Evolutionary conservation across 1,140 invertebrate genomes (phyloP), one percentile per base, ranked within the genome.

Genomic region (Calliopsis andreniformis): DNA sequence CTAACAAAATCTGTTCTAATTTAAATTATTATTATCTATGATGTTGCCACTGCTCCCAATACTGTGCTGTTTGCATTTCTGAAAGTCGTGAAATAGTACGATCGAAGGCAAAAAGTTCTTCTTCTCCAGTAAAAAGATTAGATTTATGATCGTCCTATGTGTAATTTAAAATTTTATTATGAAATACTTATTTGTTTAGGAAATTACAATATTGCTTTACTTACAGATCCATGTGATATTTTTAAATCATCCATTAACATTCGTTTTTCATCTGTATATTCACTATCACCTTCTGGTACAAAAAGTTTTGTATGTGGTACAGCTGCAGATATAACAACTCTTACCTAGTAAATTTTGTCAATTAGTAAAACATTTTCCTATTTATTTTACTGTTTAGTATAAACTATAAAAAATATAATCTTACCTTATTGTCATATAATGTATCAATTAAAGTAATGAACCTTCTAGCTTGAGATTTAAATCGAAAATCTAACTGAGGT

Each of bases 381-480:
- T 53, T 47, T 14, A 32, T 18, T 25, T 23, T 14, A 72, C 42
- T 47, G 20, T 5, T 39, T 8, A 61, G 14, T 56, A 12, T 39
- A 16, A 2, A 53, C 5, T 47, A 8, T 12, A 56, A 58, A 42
- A 49, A 47, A 55, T 49, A 42, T 47, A 68, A 76, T 49, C 28
- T 87, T 69, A 98, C 97, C 93, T 95, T 96, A 86, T 98, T 97
- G 90, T 99, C 98, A 91, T 99, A 99, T 0, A 99, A 93, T 0
- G 98, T 98, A 89, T 99, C 99, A 85, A 99, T 98, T 0, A 99
- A 92, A 4, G 97, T 99, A 70, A 99, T 99, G 90, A 99, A 99
- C 83, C 99, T 93, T 87, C 98, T 94, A 61, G 97, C 95, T 92
- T 97, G 96, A 20, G 97, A 97, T 88, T 96, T 96, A 35, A 95